A percentile compares a stretch with the other conserved stretches of the same genome.
These are phyloP conservation scores for Ianthella basta DNA, from an alignment of 37 sponge, comb jelly and placozoan genomes.

Conservation along the genomic window DNA sequence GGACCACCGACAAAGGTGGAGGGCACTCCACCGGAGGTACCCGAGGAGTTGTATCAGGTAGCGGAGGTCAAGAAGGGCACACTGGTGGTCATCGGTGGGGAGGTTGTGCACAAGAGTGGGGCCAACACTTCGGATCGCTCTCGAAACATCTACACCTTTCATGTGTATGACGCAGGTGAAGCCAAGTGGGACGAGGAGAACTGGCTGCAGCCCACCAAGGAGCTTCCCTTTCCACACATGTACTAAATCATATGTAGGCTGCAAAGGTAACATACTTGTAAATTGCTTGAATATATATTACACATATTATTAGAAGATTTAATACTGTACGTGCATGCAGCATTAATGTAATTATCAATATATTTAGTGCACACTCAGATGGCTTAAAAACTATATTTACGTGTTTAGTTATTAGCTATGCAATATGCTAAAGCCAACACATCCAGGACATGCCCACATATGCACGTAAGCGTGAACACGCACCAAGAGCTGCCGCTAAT, in stretches of 20 bases:
- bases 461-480: no score
- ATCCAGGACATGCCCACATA: no score
- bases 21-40: slow-evolving; percentile 40
- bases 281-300: no score
- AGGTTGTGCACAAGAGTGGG: slow-evolving; percentile 91
- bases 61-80: slow-evolving; percentile 79
- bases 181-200: slow-evolving; percentile 88
- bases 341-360: no score
- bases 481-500: slow-evolving; percentile 25
- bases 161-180: slow-evolving; percentile 85
- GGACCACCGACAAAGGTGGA: slow-evolving; percentile 31
- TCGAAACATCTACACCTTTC: slow-evolving; percentile 95
- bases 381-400: no score
- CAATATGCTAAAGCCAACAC: no score
- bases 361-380: no score
- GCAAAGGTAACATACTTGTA: no score
- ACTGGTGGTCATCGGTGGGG: slow-evolving; percentile 91
- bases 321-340: no score
- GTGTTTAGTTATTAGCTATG: no score
- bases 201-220: slow-evolving; percentile 91
- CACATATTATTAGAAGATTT: no score
- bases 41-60: slow-evolving; percentile 64
- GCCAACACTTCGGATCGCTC: slow-evolving; percentile 75
- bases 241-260: slow-evolving; percentile 35
- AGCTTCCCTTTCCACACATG: slow-evolving; percentile 67